These are phyloP conservation scores for Equus quagga DNA, from an alignment of 2,113 vertebrate species.

Conservation along the genomic window DNA sequence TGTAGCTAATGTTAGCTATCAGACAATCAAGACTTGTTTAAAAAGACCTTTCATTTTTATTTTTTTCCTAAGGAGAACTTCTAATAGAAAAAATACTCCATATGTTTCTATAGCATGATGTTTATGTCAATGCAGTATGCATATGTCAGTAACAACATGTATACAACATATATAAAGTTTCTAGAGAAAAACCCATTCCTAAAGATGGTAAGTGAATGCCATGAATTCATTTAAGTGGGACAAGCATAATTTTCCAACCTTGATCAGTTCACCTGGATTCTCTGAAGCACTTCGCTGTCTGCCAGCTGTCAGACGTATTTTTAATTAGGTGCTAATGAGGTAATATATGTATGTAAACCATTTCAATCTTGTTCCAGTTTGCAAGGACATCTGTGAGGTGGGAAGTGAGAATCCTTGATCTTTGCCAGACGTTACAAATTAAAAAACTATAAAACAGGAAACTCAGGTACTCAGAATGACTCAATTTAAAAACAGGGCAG, in stretches of 20 bases:
- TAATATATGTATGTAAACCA: constrained; percentile 81
- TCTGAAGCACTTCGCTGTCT: constrained; percentile 71
- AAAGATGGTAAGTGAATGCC: not conserved
- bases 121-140: not conserved
- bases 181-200: not conserved
- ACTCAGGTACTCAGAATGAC: constrained; percentile 71
- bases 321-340: constrained; percentile 82
- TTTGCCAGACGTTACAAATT: constrained; percentile 81
- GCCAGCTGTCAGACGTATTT: constrained; percentile 80
- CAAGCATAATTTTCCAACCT: constrained; percentile 68
- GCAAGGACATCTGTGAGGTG: constrained; percentile 82
- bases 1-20: not conserved
- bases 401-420: constrained; percentile 78
- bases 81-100: constrained; percentile 7
- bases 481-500: constrained; percentile 70
- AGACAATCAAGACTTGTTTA: not conserved
- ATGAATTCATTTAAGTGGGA: not conserved
- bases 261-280: constrained; percentile 66
- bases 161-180: not conserved
- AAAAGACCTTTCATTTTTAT: not conserved
- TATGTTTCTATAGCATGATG: not conserved
- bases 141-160: not conserved
- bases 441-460: constrained; percentile 79
- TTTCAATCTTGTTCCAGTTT: constrained; percentile 77
- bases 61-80: not conserved